Percentiles rank a stretch among this genome's conserved stretches.
phyloP scores from a whole-genome alignment of 2,113 vertebrate species.

The Regulus satrapa region DNA sequence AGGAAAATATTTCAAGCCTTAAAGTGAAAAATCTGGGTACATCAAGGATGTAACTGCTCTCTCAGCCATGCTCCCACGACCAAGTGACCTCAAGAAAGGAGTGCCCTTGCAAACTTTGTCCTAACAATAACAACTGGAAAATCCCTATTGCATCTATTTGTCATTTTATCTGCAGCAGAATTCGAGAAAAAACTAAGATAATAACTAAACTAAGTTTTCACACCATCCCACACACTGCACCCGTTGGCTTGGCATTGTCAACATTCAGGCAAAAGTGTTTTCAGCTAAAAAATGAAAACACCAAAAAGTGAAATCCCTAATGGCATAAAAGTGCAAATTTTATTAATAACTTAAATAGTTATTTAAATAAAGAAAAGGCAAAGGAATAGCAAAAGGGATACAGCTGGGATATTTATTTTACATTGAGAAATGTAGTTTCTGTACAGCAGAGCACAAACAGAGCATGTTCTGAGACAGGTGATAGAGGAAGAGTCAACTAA shows the following conservation, averaged over 20 bases:
- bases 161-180: background rate
- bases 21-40: background rate
- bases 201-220: background rate
- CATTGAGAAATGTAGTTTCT: constrained; percentile 80
- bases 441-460: constrained; percentile 84
- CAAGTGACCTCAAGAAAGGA: background rate
- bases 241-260: background rate
- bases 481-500: constrained; percentile 62
- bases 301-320: constrained; percentile 43
- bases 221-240: background rate
- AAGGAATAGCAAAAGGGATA: constrained; percentile 68
- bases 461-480: constrained; percentile 66
- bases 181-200: background rate
- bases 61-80: background rate
- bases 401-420: constrained; percentile 91
- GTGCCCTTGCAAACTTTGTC: background rate
- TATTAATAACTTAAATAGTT: constrained; percentile 68
- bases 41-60: background rate
- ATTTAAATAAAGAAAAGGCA: constrained; percentile 74
- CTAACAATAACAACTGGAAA: background rate
- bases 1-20: background rate
- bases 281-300: background rate
- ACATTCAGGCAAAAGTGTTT: background rate
- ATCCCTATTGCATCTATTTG: background rate
- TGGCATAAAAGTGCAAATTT: constrained; percentile 31